Base-by-base conservation (phyloP, 2,888 invertebrate species). In the Mylabris sibirica region DNA sequence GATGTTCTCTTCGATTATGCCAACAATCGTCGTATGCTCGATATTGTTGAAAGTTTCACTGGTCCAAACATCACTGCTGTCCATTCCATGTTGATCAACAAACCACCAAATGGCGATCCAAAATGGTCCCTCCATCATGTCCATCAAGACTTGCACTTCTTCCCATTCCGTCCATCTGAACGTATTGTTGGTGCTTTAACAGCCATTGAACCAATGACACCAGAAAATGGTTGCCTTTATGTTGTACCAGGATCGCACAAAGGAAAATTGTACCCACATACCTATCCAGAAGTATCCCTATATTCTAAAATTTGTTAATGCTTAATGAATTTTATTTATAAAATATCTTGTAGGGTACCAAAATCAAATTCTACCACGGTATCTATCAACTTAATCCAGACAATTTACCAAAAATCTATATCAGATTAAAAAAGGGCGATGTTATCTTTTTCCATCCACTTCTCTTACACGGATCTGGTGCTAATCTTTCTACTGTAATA, bases 381-480 rank as follows among this genome's bases (percentile, higher is more conserved):
- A 84, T 89, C 2, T 74, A 84, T 53, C 85, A 87, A 4, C 83
- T 86, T 59, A 85, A 85, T 3, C 65, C 49, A 49, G 49, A 49
- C 9, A 20, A 80, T 1, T 68, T 85, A 12, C 88, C 90, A 0
- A 86, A 88, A 71, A 83, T 90, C 0, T 85, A 92, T 76, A 85
- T 96, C 12, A 88, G 90, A 74, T 95, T 96, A 94, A 89, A 91
- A 64, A 91, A 92, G 11, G 96, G 96, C 0, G 96, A 96, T 82
- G 95, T 95, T 0, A 92, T 94, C 12, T 92, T 96, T 86, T 94
- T 97, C 83, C 95, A 96, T 84, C 95, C 96, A 0, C 82, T 93
- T n/a, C 83, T 97, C 12, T 87, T 96, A 44, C 96, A 96, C 81
- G 96, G 96, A 5, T 95, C 95, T 0, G 94, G 95, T 17, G 89